Evolutionary conservation across 2,888 invertebrate species (phyloP).

Genomic region (Odontocolon sp.): DNA sequence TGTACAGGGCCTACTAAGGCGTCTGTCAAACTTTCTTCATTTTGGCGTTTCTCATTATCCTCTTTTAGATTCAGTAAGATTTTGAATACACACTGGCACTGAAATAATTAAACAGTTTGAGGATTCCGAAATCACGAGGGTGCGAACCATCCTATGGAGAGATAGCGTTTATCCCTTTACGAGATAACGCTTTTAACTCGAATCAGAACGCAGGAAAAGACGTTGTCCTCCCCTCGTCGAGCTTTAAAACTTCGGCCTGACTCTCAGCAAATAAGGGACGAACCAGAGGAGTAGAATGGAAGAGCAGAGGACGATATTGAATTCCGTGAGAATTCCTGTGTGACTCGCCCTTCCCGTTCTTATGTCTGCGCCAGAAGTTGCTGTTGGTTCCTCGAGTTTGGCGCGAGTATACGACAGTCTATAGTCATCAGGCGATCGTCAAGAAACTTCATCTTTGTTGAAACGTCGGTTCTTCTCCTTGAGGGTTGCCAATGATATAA

Average conservation of each 20-base stretch:
- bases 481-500: not conserved
- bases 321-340: conserved; percentile 47
- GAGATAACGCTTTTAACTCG: not conserved
- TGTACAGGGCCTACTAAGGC: too few relatives aligned
- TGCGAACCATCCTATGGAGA: not conserved
- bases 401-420: conserved; percentile 1
- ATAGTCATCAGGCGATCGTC: conserved; percentile 1
- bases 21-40: conserved; percentile 4
- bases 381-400: not conserved
- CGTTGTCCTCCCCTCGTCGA: conserved; percentile 4
- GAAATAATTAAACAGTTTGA: conserved; percentile 41
- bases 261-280: not conserved
- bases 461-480: conserved; percentile 1
- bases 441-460: conserved; percentile 19
- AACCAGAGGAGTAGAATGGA: not conserved
- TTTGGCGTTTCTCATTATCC: not conserved
- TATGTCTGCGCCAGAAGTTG: conserved; percentile 6
- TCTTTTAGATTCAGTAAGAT: not conserved
- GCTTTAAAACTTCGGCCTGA: conserved; percentile 23
- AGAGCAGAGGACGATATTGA: conserved; percentile 36
- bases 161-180: conserved; percentile 13
- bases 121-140: conserved; percentile 25
- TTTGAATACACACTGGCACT: conserved; percentile 17
- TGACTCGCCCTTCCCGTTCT: conserved; percentile 7
- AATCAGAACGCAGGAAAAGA: conserved; percentile 15